These are phyloP conservation scores for Scomber scombrus DNA, from an alignment of 2,113 vertebrate species.

Conservation along the genomic window DNA sequence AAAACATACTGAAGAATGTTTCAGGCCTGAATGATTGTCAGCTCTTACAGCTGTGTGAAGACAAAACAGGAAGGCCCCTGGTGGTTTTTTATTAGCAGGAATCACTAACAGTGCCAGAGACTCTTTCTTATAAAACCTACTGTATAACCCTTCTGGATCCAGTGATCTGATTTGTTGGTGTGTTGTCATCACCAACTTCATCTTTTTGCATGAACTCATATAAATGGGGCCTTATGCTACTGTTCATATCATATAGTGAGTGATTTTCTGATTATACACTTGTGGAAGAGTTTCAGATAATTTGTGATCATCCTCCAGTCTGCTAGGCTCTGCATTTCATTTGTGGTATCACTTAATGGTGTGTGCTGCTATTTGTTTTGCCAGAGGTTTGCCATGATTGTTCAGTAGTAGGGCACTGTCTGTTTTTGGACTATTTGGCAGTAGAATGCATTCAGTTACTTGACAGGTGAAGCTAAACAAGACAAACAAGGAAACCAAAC, in stretches of 20 bases:
- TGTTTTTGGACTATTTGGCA: conserved; percentile 16
- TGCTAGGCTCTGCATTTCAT: no score
- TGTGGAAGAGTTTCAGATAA: conserved; percentile 3
- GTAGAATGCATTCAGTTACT: conserved; percentile 1
- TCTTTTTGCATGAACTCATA: conserved; percentile 46
- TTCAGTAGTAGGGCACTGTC: background rate
- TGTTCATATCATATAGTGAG: conserved; percentile 42
- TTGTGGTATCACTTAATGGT: no score
- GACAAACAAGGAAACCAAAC: conserved; percentile 35
- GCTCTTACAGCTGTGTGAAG: conserved; percentile 56
- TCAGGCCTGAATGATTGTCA: conserved; percentile 63
- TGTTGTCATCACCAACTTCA: conserved; percentile 46
- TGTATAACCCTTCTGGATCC: conserved; percentile 29
- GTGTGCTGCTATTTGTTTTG: no score
- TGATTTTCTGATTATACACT: conserved; percentile 16
- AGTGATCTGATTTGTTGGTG: conserved; percentile 37
- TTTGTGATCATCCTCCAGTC: background rate
- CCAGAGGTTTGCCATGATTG: no score
- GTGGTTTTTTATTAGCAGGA: conserved; percentile 75
- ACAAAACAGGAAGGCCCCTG: conserved; percentile 81
- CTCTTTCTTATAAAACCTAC: conserved; percentile 65
- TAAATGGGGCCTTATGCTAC: conserved; percentile 24
- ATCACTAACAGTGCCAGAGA: conserved; percentile 70
- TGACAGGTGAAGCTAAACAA: conserved; percentile 44
- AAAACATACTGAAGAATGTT: conserved; percentile 77